These are phyloP conservation scores for Drosophila pegasa DNA, from an alignment of 2,888 invertebrate genomes.

Conservation along the genomic window DNA sequence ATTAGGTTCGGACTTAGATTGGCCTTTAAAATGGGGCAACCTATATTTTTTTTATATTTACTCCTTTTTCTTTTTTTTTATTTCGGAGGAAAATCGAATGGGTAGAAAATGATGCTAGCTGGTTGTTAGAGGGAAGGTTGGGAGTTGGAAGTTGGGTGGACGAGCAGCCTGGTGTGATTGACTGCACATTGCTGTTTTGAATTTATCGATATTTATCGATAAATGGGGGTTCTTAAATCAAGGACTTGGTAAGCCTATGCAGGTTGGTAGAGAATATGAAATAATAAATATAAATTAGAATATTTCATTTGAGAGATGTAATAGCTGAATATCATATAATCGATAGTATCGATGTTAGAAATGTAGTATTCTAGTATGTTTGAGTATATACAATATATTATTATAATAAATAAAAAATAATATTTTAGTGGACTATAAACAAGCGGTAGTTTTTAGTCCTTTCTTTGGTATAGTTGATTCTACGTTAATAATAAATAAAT, in stretches of 20 bases:
- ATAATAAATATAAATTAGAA: neutral
- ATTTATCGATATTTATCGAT: slow-evolving; percentile 9
- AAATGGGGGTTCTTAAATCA: neutral
- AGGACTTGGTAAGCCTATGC: neutral
- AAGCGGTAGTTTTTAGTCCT: too few species aligned
- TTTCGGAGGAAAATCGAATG: neutral
- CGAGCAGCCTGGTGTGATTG: too few species aligned
- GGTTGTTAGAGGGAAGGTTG: neutral
- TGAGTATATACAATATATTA: neutral
- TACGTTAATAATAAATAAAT: too few species aligned
- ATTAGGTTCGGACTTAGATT: slow-evolving; percentile 3
- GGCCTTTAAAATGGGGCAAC: slow-evolving; percentile 5
- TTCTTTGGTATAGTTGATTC: too few species aligned
- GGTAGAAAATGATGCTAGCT: neutral
- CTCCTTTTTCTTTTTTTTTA: neutral
- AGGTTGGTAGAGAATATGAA: neutral
- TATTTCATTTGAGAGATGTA: neutral
- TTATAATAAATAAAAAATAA: neutral
- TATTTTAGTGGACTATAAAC: neutral
- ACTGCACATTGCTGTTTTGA: neutral
- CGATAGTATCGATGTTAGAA: slow-evolving; percentile 1
- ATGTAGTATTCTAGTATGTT: neutral
- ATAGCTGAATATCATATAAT: neutral
- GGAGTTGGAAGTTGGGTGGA: too few species aligned
- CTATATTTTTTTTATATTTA: neutral